Evolutionary conservation across 2,888 invertebrate species (phyloP), one percentile per base, ranked within the genome.

Genomic region (Salpingus planirostris): DNA sequence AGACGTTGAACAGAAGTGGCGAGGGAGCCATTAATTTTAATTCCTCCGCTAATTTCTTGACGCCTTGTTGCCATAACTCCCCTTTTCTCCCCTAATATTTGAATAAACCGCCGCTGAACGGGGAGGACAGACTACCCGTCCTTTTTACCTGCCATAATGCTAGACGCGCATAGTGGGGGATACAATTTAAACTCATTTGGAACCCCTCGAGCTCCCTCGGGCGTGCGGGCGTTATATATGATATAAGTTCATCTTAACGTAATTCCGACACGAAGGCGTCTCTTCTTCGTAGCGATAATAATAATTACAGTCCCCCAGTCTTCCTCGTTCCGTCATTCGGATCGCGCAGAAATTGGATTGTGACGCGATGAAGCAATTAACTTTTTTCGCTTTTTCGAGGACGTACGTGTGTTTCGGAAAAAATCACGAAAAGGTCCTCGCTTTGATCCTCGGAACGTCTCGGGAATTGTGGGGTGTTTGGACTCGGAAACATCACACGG

Each of bases 31-130:
- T 44, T 42, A 44, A 44, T 44, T 44, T 43, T 38, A 44, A 43
- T 43, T 43, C 42, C 42, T 43, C 36, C 38, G 38, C 44, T 44
- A 44, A 44, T 44, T 43, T 44, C 44, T 43, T 42, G 38, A 38
- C 40, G 44, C 35, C 33, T 33, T 28, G 27, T 37, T 34, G 39
- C 40, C 23, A 29, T 25, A 27, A 39, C 31, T 32, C 32, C 31
- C 36, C 27, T 36, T 31, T 31, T 11, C 38, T 33, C 18, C 18
- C 5, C 38, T 36, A 32, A 36, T 38, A 36, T 41, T 33, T 41
- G 41, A 35, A 38, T 38, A 36, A 36, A 35, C 33, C 35, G 33
- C 11, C 39, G 38, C 31, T 31, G 32, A 31, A 29, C 31, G 34
- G 32, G 31, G 34, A 38, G 31, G 34, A 37, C 27, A 29, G 29